Evolutionary conservation across 2,888 invertebrate genomes (phyloP), one percentile per base, ranked within the genome.

Genomic region (Caenorhabditis sulstoni): DNA sequence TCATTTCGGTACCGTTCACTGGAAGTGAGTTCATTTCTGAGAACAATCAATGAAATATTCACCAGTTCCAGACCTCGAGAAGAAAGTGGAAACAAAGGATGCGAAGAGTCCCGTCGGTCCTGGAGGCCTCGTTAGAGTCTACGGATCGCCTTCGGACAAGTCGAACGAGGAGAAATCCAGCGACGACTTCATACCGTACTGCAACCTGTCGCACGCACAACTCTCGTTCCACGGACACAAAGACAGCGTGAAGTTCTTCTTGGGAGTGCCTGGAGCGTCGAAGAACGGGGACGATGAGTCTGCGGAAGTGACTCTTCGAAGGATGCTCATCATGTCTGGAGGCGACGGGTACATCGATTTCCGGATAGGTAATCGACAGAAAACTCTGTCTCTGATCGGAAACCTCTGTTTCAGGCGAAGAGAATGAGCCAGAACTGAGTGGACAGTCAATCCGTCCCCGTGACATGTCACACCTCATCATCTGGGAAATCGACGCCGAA

Each of bases 291-390:
- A 78, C 29, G 81, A 82, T 9, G 82, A 81, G 37, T 81, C 82
- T 45, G 81, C 79, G 7, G 82, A 81, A 39, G 78, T 65, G 37
- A 70, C 71, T 35, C 70, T 82, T 8, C 67, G 79, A 50, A 81
- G 85, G 53, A 96, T 96, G 95, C 93, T 98, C 85, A 96, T 99
- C 87, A 94, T 98, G 91, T 97, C 97, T 7, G 99, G 98, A 22
- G 99, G 99, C 18, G 98, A 99, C 92, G 99, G 99, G 22, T 99
- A 99, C 92, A 96, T 99, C 87, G 99, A 99, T 92, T 99, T 99
- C 92, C 94, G 99, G 93, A 94, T 96, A 92, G 90, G 90, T 87
- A 50, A 70, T 81, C 57, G 14, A 8, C 11, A 7, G 7, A 29
- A 29, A 29, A 5, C 14, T 3, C 11, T 41, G 11, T 8, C 11